phyloP scores from a whole-genome alignment of 2,888 invertebrate species.

The Brachycybe producta region DNA sequence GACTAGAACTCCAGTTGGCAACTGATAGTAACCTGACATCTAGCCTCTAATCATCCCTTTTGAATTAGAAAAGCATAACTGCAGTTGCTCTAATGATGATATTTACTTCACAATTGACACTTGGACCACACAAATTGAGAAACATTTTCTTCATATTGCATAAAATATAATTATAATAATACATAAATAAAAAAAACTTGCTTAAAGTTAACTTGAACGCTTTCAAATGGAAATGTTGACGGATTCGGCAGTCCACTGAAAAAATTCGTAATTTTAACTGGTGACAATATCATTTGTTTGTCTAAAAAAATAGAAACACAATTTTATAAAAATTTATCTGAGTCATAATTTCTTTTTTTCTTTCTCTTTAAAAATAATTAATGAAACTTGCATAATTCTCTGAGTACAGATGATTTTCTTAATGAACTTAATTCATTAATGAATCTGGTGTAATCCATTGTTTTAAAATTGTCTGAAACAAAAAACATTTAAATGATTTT shows the following conservation, averaged over 20 bases:
- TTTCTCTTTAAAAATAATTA: background rate
- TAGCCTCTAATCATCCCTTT: no score
- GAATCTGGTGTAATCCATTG: constrained; percentile 21
- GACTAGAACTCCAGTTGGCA: no score
- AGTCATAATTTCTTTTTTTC: no score
- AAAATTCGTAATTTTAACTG: constrained; percentile 26
- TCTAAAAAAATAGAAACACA: constrained; percentile 2
- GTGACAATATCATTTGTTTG: constrained; percentile 17
- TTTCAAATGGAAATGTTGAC: constrained; percentile 52
- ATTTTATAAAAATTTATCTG: no score
- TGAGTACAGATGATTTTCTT: constrained; percentile 20
- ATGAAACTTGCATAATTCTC: constrained; percentile 18
- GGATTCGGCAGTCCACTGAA: constrained; percentile 65
- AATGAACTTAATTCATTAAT: constrained; percentile 15
- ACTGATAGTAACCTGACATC: no score
- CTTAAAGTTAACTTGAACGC: constrained; percentile 41
- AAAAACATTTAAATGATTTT: no score
- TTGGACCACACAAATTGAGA: no score
- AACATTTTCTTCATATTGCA: constrained; percentile 37
- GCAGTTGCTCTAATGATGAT: no score
- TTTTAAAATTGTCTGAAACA: no score
- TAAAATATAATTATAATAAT: constrained; percentile 5
- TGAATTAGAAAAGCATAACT: no score
- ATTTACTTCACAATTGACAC: no score
- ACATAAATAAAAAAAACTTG: background rate